phyloP scores from a whole-genome alignment of 1,140 invertebrate species.

The Zaprionus vittiger region DNA sequence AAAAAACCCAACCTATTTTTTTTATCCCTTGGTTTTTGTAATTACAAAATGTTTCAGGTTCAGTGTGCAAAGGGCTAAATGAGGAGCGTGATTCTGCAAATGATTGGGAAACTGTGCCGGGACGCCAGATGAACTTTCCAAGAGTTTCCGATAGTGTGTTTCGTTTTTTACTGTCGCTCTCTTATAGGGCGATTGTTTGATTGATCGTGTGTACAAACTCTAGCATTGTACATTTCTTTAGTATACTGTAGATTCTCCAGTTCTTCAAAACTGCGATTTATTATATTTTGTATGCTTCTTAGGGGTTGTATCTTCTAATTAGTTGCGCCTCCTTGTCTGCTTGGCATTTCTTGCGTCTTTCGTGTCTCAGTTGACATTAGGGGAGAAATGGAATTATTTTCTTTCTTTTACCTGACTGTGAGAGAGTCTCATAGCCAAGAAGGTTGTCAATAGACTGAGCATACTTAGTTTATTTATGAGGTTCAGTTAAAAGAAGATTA shows the following conservation, averaged over 20 bases:
- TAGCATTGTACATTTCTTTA: not conserved
- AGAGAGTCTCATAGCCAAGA: conserved; percentile 32
- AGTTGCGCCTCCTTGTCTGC: conserved; percentile 45
- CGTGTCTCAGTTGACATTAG: conserved; percentile 51
- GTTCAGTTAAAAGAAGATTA: not conserved
- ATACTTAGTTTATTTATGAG: not conserved
- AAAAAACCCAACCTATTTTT: conserved; percentile 61
- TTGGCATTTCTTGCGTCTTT: conserved; percentile 26
- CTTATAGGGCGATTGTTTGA: conserved; percentile 57
- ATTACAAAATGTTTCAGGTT: conserved; percentile 71
- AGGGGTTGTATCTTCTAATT: conserved; percentile 44
- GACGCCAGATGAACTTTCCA: conserved; percentile 35
- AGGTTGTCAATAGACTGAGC: not conserved
- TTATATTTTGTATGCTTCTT: not conserved
- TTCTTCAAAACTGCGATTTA: conserved; percentile 45
- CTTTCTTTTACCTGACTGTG: conserved; percentile 57
- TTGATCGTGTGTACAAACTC: conserved; percentile 31
- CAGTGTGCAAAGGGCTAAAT: conserved; percentile 71
- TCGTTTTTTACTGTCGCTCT: not conserved
- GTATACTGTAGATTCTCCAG: conserved; percentile 7
- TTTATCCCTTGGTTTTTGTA: conserved; percentile 58
- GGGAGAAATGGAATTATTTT: conserved; percentile 35
- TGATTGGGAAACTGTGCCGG: conserved; percentile 34
- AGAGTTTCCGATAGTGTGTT: not conserved
- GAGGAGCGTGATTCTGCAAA: conserved; percentile 72